Evolutionary conservation across 2,113 vertebrate species (phyloP).

Genomic region (Gymnobelideus leadbeateri): DNA sequence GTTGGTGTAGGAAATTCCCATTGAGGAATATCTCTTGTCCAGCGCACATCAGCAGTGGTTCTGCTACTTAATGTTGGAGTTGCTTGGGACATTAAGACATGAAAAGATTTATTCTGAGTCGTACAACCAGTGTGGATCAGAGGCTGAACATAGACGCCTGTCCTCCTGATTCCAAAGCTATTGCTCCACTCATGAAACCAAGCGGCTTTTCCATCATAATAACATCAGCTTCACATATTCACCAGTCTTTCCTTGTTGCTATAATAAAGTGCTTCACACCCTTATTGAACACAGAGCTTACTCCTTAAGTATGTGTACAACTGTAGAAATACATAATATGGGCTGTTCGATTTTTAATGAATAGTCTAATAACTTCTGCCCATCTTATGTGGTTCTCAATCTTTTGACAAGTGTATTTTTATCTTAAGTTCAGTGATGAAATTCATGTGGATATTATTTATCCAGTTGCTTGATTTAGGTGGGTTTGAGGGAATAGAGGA

Average conservation of each 20-base stretch:
- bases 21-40: neutral
- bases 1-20: neutral
- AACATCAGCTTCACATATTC: neutral
- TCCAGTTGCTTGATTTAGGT: neutral
- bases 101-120: neutral
- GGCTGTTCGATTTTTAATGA: neutral
- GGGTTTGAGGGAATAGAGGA: neutral
- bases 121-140: neutral
- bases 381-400: neutral
- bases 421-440: neutral
- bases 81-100: neutral
- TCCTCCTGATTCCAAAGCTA: neutral
- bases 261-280: neutral
- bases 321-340: neutral
- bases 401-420: neutral
- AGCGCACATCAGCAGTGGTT: neutral
- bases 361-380: neutral
- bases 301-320: neutral
- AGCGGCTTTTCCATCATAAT: neutral
- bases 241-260: neutral
- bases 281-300: neutral
- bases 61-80: neutral
- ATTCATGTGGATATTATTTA: neutral
- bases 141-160: neutral
- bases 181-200: neutral